phyloP scores from a whole-genome alignment of 2,888 invertebrate genomes.

The Petrolisthes manimaculis region DNA sequence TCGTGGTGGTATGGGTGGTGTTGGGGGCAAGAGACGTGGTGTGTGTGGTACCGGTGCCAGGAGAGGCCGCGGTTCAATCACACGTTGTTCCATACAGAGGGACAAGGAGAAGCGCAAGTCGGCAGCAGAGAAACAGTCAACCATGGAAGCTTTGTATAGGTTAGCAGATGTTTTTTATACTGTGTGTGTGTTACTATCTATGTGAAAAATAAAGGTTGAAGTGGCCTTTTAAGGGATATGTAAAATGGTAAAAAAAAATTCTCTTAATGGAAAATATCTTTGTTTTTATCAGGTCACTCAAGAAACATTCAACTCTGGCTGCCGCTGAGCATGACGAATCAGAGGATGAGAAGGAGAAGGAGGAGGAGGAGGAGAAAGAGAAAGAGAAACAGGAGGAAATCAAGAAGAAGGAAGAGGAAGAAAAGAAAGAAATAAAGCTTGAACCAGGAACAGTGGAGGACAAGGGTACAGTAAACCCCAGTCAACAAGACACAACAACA shows the following conservation, averaged over 20 bases:
- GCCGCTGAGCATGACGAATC: slow-evolving; percentile 65
- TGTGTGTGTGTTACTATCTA: background rate
- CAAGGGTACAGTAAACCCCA: background rate
- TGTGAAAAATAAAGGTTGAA: background rate
- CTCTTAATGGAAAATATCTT: background rate
- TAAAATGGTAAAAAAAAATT: background rate
- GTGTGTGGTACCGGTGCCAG: background rate
- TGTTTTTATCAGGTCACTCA: slow-evolving; percentile 49
- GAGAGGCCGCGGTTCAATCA: slow-evolving; percentile 51
- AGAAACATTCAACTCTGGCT: slow-evolving; percentile 60
- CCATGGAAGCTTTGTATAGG: slow-evolving; percentile 63
- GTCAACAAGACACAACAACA: background rate
- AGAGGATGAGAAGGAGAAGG: slow-evolving; percentile 56
- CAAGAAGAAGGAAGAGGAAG: slow-evolving; percentile 43
- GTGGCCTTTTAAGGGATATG: background rate
- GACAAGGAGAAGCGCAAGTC: slow-evolving; percentile 64
- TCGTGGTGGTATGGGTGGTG: background rate
- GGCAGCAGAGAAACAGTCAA: slow-evolving; percentile 55
- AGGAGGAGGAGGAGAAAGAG: slow-evolving; percentile 29
- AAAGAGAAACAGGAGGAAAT: slow-evolving; percentile 51
- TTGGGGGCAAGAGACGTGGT: background rate
- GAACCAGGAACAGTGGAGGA: background rate
- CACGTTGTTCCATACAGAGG: slow-evolving; percentile 55
- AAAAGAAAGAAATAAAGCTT: slow-evolving; percentile 1
- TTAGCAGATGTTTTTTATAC: slow-evolving; percentile 7